phyloP scores from a whole-genome alignment of 1,140 invertebrate species.

The Whitmania pigra region DNA sequence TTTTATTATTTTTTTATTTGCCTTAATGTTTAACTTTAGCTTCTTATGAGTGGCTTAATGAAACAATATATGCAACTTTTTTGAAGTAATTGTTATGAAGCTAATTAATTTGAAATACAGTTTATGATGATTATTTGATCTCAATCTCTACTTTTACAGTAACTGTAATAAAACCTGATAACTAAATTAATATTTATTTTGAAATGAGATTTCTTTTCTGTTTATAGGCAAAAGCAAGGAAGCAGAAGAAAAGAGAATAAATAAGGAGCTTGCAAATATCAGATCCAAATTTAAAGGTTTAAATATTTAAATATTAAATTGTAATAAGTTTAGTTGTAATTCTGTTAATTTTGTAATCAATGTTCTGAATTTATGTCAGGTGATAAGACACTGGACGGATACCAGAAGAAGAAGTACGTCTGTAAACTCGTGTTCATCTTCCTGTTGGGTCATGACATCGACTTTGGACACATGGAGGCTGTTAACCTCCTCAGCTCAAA shows the following conservation, averaged over 20 bases:
- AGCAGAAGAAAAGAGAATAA: slow-evolving; percentile 98
- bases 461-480: slow-evolving; percentile 99
- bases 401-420: slow-evolving; percentile 99
- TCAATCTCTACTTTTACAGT: not conserved
- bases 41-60: not conserved
- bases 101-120: not conserved
- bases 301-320: not conserved
- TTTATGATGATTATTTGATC: not conserved
- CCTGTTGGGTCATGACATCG: slow-evolving; percentile 93
- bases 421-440: slow-evolving; percentile 99
- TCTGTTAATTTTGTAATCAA: too few species aligned
- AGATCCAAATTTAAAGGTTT: slow-evolving; percentile 39
- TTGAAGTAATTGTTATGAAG: not conserved
- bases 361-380: slow-evolving; percentile 41
- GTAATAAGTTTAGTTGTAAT: too few species aligned
- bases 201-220: not conserved
- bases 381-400: slow-evolving; percentile 97
- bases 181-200: not conserved
- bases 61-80: not conserved
- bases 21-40: not conserved
- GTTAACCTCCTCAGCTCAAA: slow-evolving; percentile 98
- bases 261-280: slow-evolving; percentile 98
- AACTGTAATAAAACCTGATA: not conserved
- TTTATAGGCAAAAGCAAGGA: slow-evolving; percentile 81
- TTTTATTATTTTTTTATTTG: not conserved